Evolutionary conservation across 2,888 invertebrate genomes (phyloP).

Genomic region (Conistra vaccinii): DNA sequence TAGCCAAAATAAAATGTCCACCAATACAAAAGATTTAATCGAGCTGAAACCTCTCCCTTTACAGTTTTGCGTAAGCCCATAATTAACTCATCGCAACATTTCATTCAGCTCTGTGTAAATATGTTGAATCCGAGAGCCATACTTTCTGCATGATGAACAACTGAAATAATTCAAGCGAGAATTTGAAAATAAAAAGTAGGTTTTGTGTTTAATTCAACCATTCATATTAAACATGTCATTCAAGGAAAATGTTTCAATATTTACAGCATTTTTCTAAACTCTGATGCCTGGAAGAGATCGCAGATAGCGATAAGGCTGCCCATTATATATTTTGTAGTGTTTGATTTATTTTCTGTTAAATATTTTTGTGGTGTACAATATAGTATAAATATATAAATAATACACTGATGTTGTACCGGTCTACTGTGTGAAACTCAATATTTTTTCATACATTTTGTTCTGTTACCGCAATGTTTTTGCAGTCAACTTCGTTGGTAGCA

Average conservation of each 20-base stretch:
- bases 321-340: too few species aligned
- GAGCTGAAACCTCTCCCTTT: neutral
- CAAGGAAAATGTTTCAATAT: neutral
- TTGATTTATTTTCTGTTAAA: too few species aligned
- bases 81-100: slow-evolving; percentile 6
- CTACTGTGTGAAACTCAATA: too few species aligned
- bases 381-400: too few species aligned
- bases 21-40: slow-evolving; percentile 16
- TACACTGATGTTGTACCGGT: too few species aligned
- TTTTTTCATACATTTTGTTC: neutral
- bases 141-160: neutral
- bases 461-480: neutral
- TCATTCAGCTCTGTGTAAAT: neutral
- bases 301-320: too few species aligned
- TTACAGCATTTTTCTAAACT: neutral
- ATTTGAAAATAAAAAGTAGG: neutral
- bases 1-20: neutral
- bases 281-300: neutral
- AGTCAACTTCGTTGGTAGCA: neutral
- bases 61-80: slow-evolving; percentile 5
- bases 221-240: neutral
- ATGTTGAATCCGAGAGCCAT: neutral
- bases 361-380: too few species aligned
- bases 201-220: neutral
- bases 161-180: neutral